Evolutionary conservation across 2,113 vertebrate species (phyloP), one percentile per base, ranked within the genome.

Genomic region (Carassius auratus): DNA sequence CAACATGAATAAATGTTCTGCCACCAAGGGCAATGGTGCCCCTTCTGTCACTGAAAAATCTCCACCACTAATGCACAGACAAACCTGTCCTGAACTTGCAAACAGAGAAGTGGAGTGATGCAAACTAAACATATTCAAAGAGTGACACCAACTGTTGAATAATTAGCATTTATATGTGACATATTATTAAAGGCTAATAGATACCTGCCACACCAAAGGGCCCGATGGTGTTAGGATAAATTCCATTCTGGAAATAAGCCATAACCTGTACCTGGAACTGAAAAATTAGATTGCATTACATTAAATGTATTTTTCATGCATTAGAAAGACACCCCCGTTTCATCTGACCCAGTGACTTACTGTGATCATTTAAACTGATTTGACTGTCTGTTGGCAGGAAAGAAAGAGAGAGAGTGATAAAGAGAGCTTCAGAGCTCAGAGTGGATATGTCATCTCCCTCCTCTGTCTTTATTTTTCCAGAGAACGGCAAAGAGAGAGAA

Each of bases 401-500:
- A 45, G 82, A 52, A 81, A 71, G 26, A 26, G 71, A 76, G 14
- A 79, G 30, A 66, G 85, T 26, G 71, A 77, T 21, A 79, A 33
- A 62, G 86, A 84, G 64, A 9, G 75, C 45, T 68, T 83, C 57
- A 38, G 68, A 45, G 5, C 38, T 42, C 30, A 23, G 12, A 59
- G 55, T 64, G 57, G 61, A 81, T 81, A 17, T 81, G 38, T 45
- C 78, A 81, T 66, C n/a, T 81, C 78, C 23, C n/a, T 48, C 23
- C 23, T 66, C 78, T 66, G 21, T 81, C 61, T 66, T 48, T 66
- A 79, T 42, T 79, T 61, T 61, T 62, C n/a, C 6, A 3, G 21
- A 38, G 68, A 84, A 85, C 48, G n/a, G 83, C 68, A 62, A 76
- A 86, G 64, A 85, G 55, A 85, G 83, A 89, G 86, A 88, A 77